Base-by-base conservation (phyloP, 2,113 vertebrate genomes). In the Riparia riparia region DNA sequence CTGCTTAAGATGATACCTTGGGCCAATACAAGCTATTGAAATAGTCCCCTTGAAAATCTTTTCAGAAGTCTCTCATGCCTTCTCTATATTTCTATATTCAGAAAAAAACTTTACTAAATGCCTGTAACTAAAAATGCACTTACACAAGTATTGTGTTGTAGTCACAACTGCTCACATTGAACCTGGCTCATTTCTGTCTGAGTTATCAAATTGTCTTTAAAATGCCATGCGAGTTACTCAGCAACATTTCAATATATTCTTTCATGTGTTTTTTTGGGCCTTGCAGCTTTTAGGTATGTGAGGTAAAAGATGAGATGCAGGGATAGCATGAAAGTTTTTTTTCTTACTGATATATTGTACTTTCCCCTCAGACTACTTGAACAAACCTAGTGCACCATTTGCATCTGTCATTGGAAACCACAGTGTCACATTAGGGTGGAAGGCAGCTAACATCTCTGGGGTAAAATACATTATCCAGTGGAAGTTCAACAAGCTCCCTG, bases 401-500 rank as follows among this genome's bases (percentile, higher is more conserved):
- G 97, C 96, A 39, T 98, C 98, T 88, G 88, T 51, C 34, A 98
- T 98, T 61, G 97, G 97, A 90, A 96, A 64, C 76, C 94, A 97
- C 31, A 97, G 26, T 53, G 58, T 98, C 92, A 97, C 96, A 16
- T 51, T 98, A 74, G 61, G 96, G 20, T 98, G 98, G 98, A 96
- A 96, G 54, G 14, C 96, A 80, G 96, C 98, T 82, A 98, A 98
- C 54, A 56, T 97, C 64, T 97, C 98, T 81, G 95, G 88, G 50
- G 93, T 98, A 37, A 97, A 96, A 69, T 98, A 98, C 31, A 97
- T 98, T 44, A 91, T 98, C 70, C 98, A 98, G 86, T 98, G 98
- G 98, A 98, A 98, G 63, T 98, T 98, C 24, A 77, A 17, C 20
- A 93, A 89, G 11, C 93, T 98, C 32, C 95, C 94, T 84, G 97